Base-by-base conservation (phyloP, 2,113 vertebrate species). In the Rattus rattus region DNA sequence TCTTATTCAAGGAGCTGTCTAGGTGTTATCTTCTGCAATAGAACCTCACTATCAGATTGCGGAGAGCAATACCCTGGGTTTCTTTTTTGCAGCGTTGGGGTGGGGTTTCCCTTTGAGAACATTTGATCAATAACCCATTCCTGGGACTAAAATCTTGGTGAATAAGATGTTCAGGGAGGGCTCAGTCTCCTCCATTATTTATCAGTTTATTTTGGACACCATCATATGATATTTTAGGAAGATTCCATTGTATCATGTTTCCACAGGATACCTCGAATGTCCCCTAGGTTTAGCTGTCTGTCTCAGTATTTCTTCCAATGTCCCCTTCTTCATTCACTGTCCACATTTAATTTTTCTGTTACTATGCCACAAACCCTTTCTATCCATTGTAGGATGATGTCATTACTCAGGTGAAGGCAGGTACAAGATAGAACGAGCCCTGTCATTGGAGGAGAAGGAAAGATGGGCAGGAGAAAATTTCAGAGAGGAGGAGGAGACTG, bases 311-410 rank as follows among this genome's bases (percentile, higher is more conserved):
- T 16, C 77, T 79, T 79, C 43, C 30, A 7, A 10, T 52, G 47
- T 2, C 16, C 4, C 4, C 17, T 4, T 54, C 30, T 80, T 36
- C 17, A 4, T 0, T 54, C 28, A 49, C 7, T 14, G 3, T 33
- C 3, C 77, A 80, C 28, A 54, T 33, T 54, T 80, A 54, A 9
- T 54, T 28, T 54, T 80, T 17, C 7, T 26, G 49, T 54, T 54
- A 33, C 30, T 52, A 30, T 54, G 14, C 28, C 49, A 16, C 14
- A 79, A 33, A 9, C 14, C 49, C 3, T 36, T 30, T 20, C 1
- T 8, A 54, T 36, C 1, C 30, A 20, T 30, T 43, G 43, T 43
- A 43, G 43, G 43, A 43, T 43, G 43, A 43, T 43, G 43, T 43
- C 43, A 43, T 43, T 43, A 43, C 43, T 43, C 43, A 43, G 43